Conservation (phyloP, 2,113 vertebrate genomes). For the Nibea coibor region DNA sequence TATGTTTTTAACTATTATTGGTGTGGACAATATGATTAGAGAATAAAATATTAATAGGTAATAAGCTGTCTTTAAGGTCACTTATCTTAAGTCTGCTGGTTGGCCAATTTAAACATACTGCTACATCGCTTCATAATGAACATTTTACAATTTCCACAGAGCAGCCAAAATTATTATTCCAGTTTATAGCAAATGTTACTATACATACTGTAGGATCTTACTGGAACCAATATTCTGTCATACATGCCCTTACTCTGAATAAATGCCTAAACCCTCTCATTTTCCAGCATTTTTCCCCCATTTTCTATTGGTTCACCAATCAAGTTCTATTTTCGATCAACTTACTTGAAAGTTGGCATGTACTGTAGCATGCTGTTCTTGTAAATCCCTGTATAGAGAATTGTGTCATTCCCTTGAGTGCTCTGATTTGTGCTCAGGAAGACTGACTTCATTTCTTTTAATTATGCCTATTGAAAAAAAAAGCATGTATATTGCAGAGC, state of each 20-base stretch:
- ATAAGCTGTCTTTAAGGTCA: not conserved
- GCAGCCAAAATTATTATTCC: not conserved
- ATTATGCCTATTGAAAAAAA: conserved; percentile 59
- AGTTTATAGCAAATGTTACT: conserved; percentile 16
- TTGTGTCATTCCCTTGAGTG: conserved; percentile 61
- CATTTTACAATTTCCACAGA: conserved; percentile 25
- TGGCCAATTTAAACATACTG: conserved; percentile 1
- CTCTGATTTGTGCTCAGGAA: conserved; percentile 55
- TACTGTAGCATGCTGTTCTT: conserved; percentile 47
- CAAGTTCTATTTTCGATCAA: conserved; percentile 55
- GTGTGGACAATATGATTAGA: not conserved
- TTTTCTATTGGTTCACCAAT: conserved; percentile 56
- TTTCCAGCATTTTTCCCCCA: conserved; percentile 11
- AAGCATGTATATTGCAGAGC: conserved; percentile 44
- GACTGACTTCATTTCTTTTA: conserved; percentile 70
- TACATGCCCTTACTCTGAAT: not conserved
- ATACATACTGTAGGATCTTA: conserved; percentile 16
- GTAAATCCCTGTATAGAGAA: conserved; percentile 53
- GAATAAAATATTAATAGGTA: not conserved
- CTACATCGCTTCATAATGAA: conserved; percentile 1
- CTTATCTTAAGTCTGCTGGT: too few relatives aligned
- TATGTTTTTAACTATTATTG: not conserved
- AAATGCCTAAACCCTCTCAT: not conserved
- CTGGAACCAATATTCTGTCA: conserved; percentile 21
- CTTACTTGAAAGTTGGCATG: conserved; percentile 35